Evolutionary conservation across 2,113 vertebrate species (phyloP).

Genomic region (Burhinus bistriatus): DNA sequence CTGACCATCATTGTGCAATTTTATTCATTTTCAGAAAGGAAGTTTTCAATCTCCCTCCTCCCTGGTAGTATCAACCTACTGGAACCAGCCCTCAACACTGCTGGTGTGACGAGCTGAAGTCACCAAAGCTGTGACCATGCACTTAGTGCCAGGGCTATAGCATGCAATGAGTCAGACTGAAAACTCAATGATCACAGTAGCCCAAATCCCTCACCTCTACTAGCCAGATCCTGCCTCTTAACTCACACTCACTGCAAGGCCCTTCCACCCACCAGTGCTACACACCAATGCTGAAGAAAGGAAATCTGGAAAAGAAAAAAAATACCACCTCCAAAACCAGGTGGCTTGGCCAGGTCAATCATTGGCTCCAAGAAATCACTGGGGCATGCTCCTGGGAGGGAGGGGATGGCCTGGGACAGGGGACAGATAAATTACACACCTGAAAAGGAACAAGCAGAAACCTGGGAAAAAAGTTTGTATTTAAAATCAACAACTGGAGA

Average conservation of each 20-base stretch:
- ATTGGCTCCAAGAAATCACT: background rate
- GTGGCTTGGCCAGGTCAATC: background rate
- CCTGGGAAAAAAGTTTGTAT: accelerated
- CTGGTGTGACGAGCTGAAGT: background rate
- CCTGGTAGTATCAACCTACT: background rate
- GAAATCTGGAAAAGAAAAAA: background rate
- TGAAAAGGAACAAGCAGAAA: background rate
- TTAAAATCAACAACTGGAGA: background rate
- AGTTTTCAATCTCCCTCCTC: background rate
- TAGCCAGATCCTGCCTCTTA: background rate
- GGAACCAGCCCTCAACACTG: background rate
- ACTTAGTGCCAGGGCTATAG: background rate
- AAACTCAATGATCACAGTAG: background rate
- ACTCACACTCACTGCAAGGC: background rate
- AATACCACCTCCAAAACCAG: background rate
- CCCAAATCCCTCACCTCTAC: background rate
- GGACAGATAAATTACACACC: background rate
- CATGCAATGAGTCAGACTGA: background rate
- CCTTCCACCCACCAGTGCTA: background rate
- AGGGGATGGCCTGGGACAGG: background rate
- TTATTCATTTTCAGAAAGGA: background rate
- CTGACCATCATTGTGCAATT: background rate
- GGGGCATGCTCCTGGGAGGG: background rate
- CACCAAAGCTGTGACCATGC: background rate
- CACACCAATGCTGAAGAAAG: background rate